phyloP scores from a whole-genome alignment of 2,888 invertebrate species.

The Cryptocephalus moraei region DNA sequence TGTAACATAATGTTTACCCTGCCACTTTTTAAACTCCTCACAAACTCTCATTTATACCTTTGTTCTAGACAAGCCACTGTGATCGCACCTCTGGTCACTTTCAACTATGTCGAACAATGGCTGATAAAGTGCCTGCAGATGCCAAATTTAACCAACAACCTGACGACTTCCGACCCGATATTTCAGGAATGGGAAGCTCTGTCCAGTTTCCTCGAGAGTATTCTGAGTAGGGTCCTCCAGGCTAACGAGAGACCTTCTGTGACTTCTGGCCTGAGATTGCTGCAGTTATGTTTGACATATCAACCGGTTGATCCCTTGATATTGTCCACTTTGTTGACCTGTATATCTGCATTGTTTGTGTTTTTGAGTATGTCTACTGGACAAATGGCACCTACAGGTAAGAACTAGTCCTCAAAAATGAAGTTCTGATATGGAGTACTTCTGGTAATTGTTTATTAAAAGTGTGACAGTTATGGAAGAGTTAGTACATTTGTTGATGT shows the following conservation, averaged over 20 bases:
- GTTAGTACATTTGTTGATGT: no score
- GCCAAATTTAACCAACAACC: constrained; percentile 30
- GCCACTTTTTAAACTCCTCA: no score
- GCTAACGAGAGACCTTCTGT: constrained; percentile 66
- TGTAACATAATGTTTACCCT: no score
- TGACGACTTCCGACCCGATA: constrained; percentile 49
- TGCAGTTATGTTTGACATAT: constrained; percentile 68
- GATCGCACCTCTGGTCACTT: constrained; percentile 72
- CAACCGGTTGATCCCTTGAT: constrained; percentile 71
- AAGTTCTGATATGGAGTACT: no score
- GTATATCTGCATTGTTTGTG: constrained; percentile 84
- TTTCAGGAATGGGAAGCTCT: constrained; percentile 82
- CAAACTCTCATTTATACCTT: neutral
- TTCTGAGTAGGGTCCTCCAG: constrained; percentile 66
- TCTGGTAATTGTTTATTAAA: no score
- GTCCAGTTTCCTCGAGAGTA: constrained; percentile 67
- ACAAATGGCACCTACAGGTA: constrained; percentile 49
- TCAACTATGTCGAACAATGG: constrained; percentile 77
- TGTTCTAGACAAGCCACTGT: constrained; percentile 59
- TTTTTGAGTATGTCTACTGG: constrained; percentile 83
- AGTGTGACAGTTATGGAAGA: no score
- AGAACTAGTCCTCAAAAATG: neutral
- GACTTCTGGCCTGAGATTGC: constrained; percentile 61
- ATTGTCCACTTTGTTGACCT: constrained; percentile 75
- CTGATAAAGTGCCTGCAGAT: constrained; percentile 59